Evolutionary conservation across 1,140 invertebrate genomes (phyloP), one percentile per base, ranked within the genome.

Genomic region (Drosophila watanabei): DNA sequence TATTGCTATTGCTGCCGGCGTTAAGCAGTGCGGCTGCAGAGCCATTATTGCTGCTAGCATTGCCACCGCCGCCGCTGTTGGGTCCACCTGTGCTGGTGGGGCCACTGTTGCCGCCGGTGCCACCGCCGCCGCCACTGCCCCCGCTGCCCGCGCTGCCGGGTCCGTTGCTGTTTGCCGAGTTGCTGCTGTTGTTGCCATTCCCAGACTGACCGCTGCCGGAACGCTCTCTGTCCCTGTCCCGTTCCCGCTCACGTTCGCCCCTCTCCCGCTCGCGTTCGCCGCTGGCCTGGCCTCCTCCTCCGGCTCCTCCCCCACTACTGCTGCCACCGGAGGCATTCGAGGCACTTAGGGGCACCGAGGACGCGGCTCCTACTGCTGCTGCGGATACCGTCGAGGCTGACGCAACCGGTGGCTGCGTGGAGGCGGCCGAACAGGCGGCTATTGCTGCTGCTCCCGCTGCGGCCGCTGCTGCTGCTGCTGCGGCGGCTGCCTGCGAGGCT

Each of bases 391-490:
- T 66, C 11, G 41, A 46, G 14, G 52, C 51, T 8, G 60, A 49
- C 9, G 49, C 75, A 1, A 48, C 56, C 5, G 61, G 57, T 2
- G 61, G 54, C 18, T 75, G 60, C n/a, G 54, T 20, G 6, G 49
- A 18, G 49, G 24, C 49, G 3, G 68, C 24, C 63, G 46, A 49
- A 28, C 24, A 28, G 18, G 52, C 70, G 30, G 60, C 59, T 11
- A 63, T 69, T 1, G 58, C 60, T 13, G 39, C 56, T 2, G 52
- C 43, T 13, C 56, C 51, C 5, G 59, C 30, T 2, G 52, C 57
- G 1, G 56, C 20, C 11, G 58, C 24, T 2, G 96, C 78, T 95
- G 94, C 87, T 95, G 94, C 43, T 57, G 46, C 45, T 24, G 20
- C 28, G 28, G 79, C 51, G 37, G 79, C 65, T 56, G 73, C 48